Percentiles rank a stretch among this genome's conserved stretches.
Evolutionary conservation across 2,113 vertebrate genomes (phyloP).

Genomic region (Hemiscyllium ocellatum): DNA sequence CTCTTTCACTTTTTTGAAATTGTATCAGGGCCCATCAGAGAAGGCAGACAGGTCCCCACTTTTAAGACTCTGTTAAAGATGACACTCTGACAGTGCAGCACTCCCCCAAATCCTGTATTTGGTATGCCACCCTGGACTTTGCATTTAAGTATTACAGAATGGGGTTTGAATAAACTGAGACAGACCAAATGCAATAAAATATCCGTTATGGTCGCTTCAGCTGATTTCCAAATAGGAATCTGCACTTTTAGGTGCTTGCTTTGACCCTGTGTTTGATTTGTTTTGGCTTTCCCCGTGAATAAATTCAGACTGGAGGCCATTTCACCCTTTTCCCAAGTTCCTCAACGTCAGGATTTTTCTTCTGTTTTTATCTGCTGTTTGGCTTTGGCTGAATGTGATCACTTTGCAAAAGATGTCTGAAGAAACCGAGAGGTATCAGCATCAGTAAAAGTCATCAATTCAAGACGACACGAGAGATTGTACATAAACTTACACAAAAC

Average conservation of each 20-base stretch:
- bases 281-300: background rate
- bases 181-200: background rate
- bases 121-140: background rate
- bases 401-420: background rate
- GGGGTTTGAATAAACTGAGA: background rate
- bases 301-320: background rate
- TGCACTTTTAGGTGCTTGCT: conserved; percentile 8
- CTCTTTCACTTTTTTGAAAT: background rate
- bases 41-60: background rate
- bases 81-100: background rate
- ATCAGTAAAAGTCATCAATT: background rate
- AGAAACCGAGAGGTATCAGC: background rate
- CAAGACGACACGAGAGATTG: background rate
- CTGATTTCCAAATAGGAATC: background rate
- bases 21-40: background rate
- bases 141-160: background rate
- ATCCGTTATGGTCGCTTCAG: background rate
- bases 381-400: conserved; percentile 5
- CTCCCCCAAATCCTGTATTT: background rate
- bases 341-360: background rate
- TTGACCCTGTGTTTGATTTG: background rate
- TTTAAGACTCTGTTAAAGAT: background rate
- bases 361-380: background rate
- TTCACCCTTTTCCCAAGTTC: background rate
- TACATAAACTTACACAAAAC: background rate